phyloP scores from a whole-genome alignment of 2,113 vertebrate species.

The Lepisosteus oculatus region DNA sequence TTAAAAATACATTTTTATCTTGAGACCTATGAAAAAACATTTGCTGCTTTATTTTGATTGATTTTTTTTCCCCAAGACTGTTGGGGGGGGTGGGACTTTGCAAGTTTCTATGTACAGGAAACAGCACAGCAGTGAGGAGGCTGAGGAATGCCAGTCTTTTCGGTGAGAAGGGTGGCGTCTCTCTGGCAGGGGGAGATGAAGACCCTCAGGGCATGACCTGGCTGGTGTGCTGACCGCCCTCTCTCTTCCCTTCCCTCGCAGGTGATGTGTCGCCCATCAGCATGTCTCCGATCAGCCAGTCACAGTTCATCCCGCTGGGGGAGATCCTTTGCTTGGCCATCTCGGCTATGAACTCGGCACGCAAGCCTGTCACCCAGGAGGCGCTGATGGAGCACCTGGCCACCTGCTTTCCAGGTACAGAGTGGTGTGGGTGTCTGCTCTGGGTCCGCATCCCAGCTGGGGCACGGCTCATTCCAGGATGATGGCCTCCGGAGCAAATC shows the following conservation, averaged over 20 bases:
- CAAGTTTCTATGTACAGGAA: no score
- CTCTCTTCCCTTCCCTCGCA: conserved; percentile 50
- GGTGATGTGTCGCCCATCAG: conserved; percentile 99
- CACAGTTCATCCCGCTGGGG: conserved; percentile 97
- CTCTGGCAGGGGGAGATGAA: no score
- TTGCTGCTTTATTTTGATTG: no score
- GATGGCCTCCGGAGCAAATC: no score
- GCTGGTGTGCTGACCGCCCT: conserved; percentile 35
- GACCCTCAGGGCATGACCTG: no score
- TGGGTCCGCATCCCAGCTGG: no score
- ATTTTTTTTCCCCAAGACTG: no score
- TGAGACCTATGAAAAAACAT: no score
- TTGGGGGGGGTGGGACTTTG: no score
- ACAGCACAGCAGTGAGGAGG: not conserved
- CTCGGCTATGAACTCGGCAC: conserved; percentile 95
- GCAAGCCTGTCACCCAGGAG: conserved; percentile 95
- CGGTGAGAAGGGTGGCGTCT: not conserved
- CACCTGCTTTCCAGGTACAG: conserved; percentile 94
- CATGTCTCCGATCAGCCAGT: conserved; percentile 99
- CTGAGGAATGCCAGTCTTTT: not conserved
- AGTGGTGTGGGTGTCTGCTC: no score
- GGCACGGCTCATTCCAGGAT: no score
- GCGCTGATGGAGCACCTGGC: conserved; percentile 94
- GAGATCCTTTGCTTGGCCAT: conserved; percentile 98
- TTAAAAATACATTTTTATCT: no score